Evolutionary conservation across 2,888 invertebrate species (phyloP).

Genomic region (Netelia melanura): DNA sequence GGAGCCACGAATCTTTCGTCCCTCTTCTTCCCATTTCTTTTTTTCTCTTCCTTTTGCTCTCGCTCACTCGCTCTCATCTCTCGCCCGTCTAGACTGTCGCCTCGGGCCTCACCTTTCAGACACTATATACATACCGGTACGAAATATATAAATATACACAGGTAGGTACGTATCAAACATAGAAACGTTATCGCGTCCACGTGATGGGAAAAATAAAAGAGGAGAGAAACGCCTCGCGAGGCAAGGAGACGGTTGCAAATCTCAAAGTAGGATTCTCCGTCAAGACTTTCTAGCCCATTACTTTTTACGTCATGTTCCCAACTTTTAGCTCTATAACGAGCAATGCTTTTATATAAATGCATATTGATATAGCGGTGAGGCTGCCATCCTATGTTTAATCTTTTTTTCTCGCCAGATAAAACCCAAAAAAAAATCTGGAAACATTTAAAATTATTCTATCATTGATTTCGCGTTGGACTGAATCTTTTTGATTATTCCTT

Average conservation of each 20-base stretch:
- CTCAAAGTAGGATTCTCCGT: slow-evolving; percentile 40
- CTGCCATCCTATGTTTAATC: background rate
- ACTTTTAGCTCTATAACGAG: slow-evolving; percentile 7
- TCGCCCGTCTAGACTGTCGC: slow-evolving; percentile 71
- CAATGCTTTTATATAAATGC: background rate
- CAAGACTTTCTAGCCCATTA: slow-evolving; percentile 32
- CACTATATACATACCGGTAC: slow-evolving; percentile 15
- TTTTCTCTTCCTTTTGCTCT: slow-evolving; percentile 10
- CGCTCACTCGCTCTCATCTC: slow-evolving; percentile 52
- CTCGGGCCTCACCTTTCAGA: slow-evolving; percentile 64
- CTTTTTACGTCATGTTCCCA: slow-evolving; percentile 12
- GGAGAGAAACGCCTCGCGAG: slow-evolving; percentile 36
- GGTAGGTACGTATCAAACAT: slow-evolving; percentile 28
- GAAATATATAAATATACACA: slow-evolving; percentile 56
- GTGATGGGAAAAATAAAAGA: slow-evolving; percentile 28
- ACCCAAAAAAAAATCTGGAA: background rate
- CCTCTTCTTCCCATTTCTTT: slow-evolving; percentile 19
- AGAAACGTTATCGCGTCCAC: slow-evolving; percentile 55
- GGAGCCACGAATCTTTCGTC: slow-evolving; percentile 49
- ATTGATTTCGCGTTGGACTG: background rate
- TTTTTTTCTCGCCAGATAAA: slow-evolving; percentile 13
- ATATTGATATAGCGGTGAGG: background rate
- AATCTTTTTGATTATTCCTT: background rate
- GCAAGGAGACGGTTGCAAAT: slow-evolving; percentile 38
- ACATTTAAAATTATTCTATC: background rate